A percentile compares a stretch with the other conserved stretches of the same genome.
phyloP scores from a whole-genome alignment of 2,797 vertebrate species.

The Tangara arthus region DNA sequence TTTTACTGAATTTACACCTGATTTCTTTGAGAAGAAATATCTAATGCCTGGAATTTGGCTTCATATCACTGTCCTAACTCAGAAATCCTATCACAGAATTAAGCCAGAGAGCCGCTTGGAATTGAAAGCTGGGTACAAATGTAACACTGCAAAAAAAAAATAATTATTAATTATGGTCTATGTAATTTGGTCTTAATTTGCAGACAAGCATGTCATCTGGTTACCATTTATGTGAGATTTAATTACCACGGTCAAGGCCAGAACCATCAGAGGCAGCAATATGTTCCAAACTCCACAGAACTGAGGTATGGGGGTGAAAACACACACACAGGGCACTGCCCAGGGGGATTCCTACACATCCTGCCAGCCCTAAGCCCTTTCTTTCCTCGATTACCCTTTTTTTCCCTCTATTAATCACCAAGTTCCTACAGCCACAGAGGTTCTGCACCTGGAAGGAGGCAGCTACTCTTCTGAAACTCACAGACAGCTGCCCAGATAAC shows the following conservation, averaged over 20 bases:
- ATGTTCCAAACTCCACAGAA: background rate
- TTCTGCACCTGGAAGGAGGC: background rate
- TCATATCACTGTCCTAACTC: background rate
- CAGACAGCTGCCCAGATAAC: background rate
- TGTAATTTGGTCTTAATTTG: background rate
- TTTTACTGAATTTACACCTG: background rate
- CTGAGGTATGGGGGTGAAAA: background rate
- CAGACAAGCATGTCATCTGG: background rate
- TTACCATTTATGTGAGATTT: background rate
- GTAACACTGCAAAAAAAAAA: background rate
- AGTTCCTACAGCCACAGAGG: background rate
- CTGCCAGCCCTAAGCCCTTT: background rate
- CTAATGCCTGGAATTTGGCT: background rate
- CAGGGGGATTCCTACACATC: too few relatives aligned
- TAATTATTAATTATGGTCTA: background rate
- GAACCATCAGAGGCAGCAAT: background rate
- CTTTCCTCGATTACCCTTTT: background rate
- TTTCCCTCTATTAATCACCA: background rate
- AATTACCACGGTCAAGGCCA: background rate
- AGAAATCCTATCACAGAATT: background rate
- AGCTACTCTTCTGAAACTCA: background rate
- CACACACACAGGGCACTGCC: background rate
- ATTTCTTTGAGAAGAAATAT: background rate
- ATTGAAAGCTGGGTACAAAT: background rate
- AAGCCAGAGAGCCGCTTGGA: background rate